These are phyloP conservation scores for Calameuta filiformis DNA, from an alignment of 2,888 invertebrate genomes.

Conservation along the genomic window DNA sequence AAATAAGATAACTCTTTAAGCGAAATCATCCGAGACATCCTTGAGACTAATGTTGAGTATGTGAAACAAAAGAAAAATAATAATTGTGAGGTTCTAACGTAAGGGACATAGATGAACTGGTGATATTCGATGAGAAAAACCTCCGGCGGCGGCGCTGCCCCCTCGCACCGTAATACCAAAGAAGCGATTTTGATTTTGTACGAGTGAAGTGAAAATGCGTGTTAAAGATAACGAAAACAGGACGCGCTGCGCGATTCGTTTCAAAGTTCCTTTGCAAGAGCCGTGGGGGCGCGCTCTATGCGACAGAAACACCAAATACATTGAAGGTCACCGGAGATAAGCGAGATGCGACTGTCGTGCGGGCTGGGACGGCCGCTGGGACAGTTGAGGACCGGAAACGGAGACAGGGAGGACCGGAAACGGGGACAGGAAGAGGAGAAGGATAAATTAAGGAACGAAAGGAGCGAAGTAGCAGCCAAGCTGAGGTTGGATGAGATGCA, in stretches of 20 bases:
- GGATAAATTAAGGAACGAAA: not conserved
- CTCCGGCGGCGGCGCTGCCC: slow-evolving; percentile 37
- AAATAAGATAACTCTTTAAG: not conserved
- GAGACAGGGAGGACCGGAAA: no score
- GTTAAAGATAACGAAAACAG: not conserved
- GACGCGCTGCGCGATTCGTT: slow-evolving; percentile 27
- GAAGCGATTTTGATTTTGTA: slow-evolving; percentile 59
- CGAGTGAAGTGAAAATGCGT: slow-evolving; percentile 53
- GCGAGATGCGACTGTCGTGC: not conserved
- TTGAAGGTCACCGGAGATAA: not conserved
- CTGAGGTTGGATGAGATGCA: not conserved
- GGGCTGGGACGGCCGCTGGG: not conserved
- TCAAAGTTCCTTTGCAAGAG: slow-evolving; percentile 42
- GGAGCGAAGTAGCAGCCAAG: not conserved
- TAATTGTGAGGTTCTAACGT: slow-evolving; percentile 30
- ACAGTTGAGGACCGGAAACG: not conserved
- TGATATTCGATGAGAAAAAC: not conserved
- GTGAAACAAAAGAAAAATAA: slow-evolving; percentile 18
- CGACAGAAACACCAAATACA: not conserved
- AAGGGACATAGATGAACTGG: slow-evolving; percentile 4
- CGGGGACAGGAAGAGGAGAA: not conserved
- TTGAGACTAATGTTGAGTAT: slow-evolving; percentile 11
- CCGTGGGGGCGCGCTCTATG: slow-evolving; percentile 21
- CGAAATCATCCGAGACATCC: slow-evolving; percentile 1
- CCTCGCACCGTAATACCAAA: slow-evolving; percentile 61